Evolutionary conservation across 2,888 invertebrate species (phyloP).

Genomic region (Uloborus plumipes): DNA sequence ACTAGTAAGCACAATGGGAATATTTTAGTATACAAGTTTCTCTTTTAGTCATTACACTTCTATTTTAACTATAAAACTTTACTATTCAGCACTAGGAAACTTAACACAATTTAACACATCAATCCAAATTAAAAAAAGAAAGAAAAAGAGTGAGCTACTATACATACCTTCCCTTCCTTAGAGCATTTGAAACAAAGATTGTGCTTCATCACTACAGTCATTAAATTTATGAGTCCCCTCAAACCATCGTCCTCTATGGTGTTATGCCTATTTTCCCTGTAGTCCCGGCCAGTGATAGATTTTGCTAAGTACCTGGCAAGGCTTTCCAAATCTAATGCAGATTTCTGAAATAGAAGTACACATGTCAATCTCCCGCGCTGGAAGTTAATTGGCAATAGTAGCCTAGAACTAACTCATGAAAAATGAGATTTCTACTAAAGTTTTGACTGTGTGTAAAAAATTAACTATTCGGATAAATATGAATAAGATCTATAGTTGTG

Average conservation of each 20-base stretch:
- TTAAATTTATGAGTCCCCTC: slow-evolving; percentile 86
- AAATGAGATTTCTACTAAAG: too few species aligned
- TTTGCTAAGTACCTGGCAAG: slow-evolving; percentile 79
- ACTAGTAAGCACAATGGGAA: too few species aligned
- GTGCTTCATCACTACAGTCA: slow-evolving; percentile 90
- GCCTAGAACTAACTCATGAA: too few species aligned
- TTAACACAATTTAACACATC: neutral
- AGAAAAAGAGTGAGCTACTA: neutral
- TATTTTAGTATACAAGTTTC: too few species aligned
- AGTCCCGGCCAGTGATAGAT: slow-evolving; percentile 83
- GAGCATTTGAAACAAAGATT: slow-evolving; percentile 88
- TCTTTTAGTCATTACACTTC: too few species aligned
- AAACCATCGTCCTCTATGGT: slow-evolving; percentile 91
- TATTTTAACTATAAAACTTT: too few species aligned
- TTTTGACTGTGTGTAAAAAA: too few species aligned
- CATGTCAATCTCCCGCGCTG: too few species aligned
- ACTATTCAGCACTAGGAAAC: too few species aligned
- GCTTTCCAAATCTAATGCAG: slow-evolving; percentile 80
- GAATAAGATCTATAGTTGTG: too few species aligned
- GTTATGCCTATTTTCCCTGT: slow-evolving; percentile 84
- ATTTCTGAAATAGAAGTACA: slow-evolving; percentile 32
- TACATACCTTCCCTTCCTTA: slow-evolving; percentile 77
- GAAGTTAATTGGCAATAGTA: too few species aligned
- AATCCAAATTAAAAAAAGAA: neutral
- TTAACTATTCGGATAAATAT: too few species aligned